Evolutionary conservation across 2,888 invertebrate species (phyloP).

Genomic region (Zonitis immaculata): DNA sequence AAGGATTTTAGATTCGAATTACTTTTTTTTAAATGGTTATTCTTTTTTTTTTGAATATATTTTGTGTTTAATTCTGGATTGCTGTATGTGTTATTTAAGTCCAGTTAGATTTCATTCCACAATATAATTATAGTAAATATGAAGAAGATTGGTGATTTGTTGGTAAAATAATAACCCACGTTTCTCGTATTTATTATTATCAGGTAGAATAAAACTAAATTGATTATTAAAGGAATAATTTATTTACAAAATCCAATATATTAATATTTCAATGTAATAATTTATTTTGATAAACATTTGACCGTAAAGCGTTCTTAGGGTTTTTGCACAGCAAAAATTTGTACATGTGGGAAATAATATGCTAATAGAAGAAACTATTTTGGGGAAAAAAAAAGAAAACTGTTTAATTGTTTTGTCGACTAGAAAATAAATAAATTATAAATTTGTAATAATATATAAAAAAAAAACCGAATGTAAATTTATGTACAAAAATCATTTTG

Average conservation of each 20-base stretch:
- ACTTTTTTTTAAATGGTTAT: conserved; percentile 11
- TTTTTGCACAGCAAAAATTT: conserved; percentile 14
- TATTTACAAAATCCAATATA: conserved; percentile 34
- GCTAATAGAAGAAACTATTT: neutral
- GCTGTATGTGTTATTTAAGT: neutral
- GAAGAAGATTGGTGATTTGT: too few relatives aligned
- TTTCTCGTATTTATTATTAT: neutral
- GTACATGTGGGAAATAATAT: conserved; percentile 9
- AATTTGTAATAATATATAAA: conserved; percentile 24
- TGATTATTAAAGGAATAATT: conserved; percentile 15
- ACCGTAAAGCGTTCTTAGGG: conserved; percentile 8
- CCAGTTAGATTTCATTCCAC: conserved; percentile 3
- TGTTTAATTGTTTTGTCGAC: conserved; percentile 31
- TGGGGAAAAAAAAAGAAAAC: conserved; percentile 12
- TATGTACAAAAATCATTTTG: conserved; percentile 21
- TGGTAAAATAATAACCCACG: neutral
- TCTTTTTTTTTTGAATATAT: conserved; percentile 1
- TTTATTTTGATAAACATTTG: conserved; percentile 25
- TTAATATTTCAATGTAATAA: conserved; percentile 37
- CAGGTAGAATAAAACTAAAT: conserved; percentile 3
- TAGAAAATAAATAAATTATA: conserved; percentile 28
- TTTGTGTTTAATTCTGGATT: neutral
- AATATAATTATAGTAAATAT: neutral
- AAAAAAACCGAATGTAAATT: conserved; percentile 16
- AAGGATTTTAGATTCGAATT: conserved; percentile 66